Conservation (phyloP, 2,888 invertebrate genomes). For the Myopa tessellatipennis region DNA sequence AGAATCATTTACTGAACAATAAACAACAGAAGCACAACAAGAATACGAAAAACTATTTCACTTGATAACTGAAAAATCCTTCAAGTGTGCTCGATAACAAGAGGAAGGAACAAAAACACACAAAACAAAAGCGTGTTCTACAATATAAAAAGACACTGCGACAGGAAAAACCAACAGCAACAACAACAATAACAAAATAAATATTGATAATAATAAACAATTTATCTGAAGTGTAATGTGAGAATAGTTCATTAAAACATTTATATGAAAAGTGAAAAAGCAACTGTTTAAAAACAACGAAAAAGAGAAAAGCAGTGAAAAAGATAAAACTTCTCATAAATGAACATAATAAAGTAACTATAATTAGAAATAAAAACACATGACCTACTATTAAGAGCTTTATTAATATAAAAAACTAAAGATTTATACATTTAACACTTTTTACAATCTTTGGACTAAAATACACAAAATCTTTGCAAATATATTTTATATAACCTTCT, state of each 20-base stretch:
- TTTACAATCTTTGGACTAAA: too few relatives aligned
- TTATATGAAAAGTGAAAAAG: background rate
- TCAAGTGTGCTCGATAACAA: constrained; percentile 3
- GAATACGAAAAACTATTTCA: background rate
- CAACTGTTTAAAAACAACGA: background rate
- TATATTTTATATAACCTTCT: too few relatives aligned
- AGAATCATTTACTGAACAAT: background rate
- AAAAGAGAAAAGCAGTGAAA: too few relatives aligned
- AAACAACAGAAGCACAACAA: too few relatives aligned
- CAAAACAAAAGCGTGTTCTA: background rate
- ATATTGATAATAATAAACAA: background rate
- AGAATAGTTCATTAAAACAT: background rate
- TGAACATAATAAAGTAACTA: background rate
- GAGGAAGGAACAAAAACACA: background rate
- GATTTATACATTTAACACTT: too few relatives aligned
- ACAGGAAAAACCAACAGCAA: background rate
- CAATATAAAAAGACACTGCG: background rate
- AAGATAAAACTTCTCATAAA: background rate
- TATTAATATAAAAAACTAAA: too few relatives aligned
- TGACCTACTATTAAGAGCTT: too few relatives aligned
- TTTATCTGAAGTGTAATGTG: background rate
- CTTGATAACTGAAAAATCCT: constrained; percentile 15
- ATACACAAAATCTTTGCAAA: too few relatives aligned
- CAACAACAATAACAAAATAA: background rate
- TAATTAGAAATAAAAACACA: background rate